phyloP scores from a whole-genome alignment of 2,888 invertebrate species.

The Epiblema foenella region DNA sequence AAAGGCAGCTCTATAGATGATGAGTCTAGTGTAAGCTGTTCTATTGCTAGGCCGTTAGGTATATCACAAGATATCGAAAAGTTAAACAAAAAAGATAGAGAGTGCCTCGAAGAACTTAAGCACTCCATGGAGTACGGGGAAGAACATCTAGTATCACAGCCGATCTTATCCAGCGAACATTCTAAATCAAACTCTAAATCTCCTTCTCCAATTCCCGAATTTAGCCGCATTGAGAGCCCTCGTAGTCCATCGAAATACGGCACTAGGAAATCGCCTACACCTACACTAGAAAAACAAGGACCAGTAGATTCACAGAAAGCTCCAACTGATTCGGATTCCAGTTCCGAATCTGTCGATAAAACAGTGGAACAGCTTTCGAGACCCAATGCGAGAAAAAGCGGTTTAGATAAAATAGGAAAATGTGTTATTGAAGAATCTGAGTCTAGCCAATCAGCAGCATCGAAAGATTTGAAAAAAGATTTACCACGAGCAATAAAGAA shows the following conservation, averaged over 20 bases:
- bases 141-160: constrained; percentile 76
- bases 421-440: constrained; percentile 84
- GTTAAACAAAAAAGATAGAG: constrained; percentile 87
- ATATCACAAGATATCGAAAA: constrained; percentile 90
- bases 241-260: constrained; percentile 77
- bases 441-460: constrained; percentile 84
- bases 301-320: constrained; percentile 81
- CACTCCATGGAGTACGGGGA: constrained; percentile 84
- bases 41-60: constrained; percentile 91
- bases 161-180: constrained; percentile 77
- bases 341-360: constrained; percentile 82
- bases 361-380: constrained; percentile 78
- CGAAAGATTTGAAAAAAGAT: constrained; percentile 78
- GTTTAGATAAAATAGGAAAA: constrained; percentile 77
- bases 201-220: constrained; percentile 72
- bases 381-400: constrained; percentile 77
- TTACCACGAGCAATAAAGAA: constrained; percentile 80
- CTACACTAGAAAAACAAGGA: constrained; percentile 87
- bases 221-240: constrained; percentile 74
- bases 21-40: constrained; percentile 91
- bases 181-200: constrained; percentile 80
- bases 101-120: constrained; percentile 85
- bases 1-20: constrained; percentile 89
- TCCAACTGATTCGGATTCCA: constrained; percentile 86
- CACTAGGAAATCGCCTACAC: constrained; percentile 81